Percentiles rank a stretch among this genome's conserved stretches.
These are phyloP conservation scores for Cenopis cana DNA, from an alignment of 2,888 invertebrate species.

Conservation along the genomic window DNA sequence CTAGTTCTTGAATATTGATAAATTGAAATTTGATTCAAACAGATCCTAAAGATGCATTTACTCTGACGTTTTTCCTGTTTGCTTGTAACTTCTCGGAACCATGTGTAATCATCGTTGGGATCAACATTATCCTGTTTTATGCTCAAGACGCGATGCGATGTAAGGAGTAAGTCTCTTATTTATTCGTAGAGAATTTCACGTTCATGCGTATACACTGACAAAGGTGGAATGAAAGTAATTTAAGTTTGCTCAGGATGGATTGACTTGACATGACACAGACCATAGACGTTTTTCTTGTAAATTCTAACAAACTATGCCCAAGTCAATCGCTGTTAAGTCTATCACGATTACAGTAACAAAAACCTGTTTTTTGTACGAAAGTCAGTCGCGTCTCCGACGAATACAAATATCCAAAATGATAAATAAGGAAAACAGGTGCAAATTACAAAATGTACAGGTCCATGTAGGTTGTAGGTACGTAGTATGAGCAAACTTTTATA, in stretches of 20 bases:
- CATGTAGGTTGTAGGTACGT: neutral
- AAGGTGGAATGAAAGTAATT: neutral
- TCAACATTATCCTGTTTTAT: neutral
- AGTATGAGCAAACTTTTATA: constrained; percentile 27
- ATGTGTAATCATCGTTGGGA: neutral
- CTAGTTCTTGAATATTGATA: neutral
- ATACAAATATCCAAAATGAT: neutral
- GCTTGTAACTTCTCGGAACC: constrained; percentile 7
- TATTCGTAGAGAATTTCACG: no score
- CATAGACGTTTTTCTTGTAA: no score
- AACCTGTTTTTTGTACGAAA: neutral
- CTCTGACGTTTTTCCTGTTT: neutral
- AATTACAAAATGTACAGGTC: constrained; percentile 30
- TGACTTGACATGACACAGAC: no score
- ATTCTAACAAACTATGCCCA: neutral
- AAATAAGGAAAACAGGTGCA: constrained; percentile 21
- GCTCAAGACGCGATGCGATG: neutral
- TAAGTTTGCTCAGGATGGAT: neutral
- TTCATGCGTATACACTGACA: neutral
- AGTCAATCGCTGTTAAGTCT: neutral
- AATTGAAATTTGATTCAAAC: neutral
- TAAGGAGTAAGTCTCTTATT: neutral
- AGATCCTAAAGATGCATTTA: neutral
- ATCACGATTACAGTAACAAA: neutral
- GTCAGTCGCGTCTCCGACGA: neutral